phyloP scores from a whole-genome alignment of 2,113 vertebrate species.

The Vidua macroura region DNA sequence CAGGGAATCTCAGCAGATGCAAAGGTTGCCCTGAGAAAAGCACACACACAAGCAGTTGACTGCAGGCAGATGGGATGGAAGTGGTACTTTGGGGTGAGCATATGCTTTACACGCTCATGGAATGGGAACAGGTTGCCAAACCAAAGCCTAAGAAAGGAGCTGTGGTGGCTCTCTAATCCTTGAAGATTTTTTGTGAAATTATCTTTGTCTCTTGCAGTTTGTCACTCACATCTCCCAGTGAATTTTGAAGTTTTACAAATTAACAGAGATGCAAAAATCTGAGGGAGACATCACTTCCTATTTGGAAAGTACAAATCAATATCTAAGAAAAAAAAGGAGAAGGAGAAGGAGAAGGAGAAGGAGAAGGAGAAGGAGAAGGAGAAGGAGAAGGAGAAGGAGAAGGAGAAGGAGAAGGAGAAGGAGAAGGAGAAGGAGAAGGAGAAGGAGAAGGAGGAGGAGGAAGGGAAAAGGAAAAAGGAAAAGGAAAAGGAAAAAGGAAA shows the following conservation, averaged over 20 bases:
- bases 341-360: not conserved
- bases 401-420: no score
- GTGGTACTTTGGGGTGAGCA: conserved; percentile 17
- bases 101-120: not conserved
- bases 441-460: accelerated
- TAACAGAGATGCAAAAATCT: not conserved
- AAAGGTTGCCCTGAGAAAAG: conserved; percentile 8
- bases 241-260: not conserved
- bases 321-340: not conserved
- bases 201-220: not conserved
- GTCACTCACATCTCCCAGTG: not conserved
- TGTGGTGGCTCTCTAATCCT: not conserved
- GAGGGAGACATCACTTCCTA: not conserved
- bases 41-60: not conserved
- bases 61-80: conserved; percentile 41
- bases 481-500: no score
- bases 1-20: conserved; percentile 22
- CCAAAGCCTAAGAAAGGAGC: not conserved
- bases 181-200: not conserved
- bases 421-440: accelerated
- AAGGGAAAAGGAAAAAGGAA: no score
- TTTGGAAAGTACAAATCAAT: not conserved
- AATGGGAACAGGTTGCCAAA: not conserved
- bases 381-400: not conserved
- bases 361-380: not conserved